Evolutionary conservation across 2,888 invertebrate genomes (phyloP).

Genomic region (Pedicia rivosa): DNA sequence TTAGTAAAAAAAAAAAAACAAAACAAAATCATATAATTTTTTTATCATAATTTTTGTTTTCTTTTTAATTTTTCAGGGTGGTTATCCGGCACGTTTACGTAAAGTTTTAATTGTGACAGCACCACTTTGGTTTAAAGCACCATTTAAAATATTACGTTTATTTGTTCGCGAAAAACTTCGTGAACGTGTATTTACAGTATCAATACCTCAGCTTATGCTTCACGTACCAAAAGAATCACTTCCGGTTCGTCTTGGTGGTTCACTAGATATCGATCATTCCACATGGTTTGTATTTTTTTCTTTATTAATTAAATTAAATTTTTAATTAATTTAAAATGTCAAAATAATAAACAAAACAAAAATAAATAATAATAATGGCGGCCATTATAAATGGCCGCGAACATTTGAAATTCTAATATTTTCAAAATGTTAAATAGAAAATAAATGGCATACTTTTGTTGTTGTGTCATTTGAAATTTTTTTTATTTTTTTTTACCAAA

Average conservation of each 20-base stretch:
- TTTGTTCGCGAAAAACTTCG: slow-evolving; percentile 92
- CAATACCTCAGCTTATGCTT: slow-evolving; percentile 69
- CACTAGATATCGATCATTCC: slow-evolving; percentile 73
- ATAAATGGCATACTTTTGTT: not conserved
- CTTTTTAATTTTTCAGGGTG: slow-evolving; percentile 51
- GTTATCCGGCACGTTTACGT: slow-evolving; percentile 92
- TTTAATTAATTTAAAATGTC: not conserved
- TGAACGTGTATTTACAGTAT: slow-evolving; percentile 90
- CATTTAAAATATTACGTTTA: slow-evolving; percentile 85
- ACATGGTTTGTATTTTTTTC: slow-evolving; percentile 48
- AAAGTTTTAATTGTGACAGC: slow-evolving; percentile 95
- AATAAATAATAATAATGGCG: too few species aligned
- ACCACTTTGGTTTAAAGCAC: slow-evolving; percentile 96
- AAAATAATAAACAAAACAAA: too few species aligned
- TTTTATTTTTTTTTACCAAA: not conserved
- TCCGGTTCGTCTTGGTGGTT: slow-evolving; percentile 79
- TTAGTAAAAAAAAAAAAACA: too few species aligned
- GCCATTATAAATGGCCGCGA: too few species aligned
- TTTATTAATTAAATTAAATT: not conserved
- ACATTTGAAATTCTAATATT: too few species aligned
- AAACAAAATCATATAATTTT: too few species aligned
- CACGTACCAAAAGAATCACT: slow-evolving; percentile 84
- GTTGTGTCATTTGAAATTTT: not conserved
- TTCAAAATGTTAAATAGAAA: too few species aligned
- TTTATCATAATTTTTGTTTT: not conserved